Evolutionary conservation across 2,888 invertebrate species (phyloP), one percentile per base, ranked within the genome.

Genomic region (Dryocosmus kuriphilus): DNA sequence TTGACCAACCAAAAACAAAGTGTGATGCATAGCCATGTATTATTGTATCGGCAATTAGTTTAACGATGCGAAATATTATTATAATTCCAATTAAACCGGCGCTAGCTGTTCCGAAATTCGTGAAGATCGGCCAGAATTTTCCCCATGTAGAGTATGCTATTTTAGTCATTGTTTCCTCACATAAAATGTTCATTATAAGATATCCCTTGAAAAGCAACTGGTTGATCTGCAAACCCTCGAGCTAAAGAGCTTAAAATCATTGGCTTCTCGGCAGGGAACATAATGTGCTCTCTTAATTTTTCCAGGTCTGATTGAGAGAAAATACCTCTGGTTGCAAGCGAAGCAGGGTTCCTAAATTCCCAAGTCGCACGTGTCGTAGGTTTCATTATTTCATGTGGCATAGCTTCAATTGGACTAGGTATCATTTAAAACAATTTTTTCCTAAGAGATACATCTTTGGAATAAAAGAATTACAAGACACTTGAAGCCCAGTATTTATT

Each of bases 361-460:
- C 80, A 81, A 0, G 60, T 76, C 0, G 71, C 19, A 9, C 7
- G 27, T n/a, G n/a, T n/a, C n/a, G n/a, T n/a, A n/a, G n/a, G n/a
- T n/a, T n/a, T n/a, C n/a, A n/a, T n/a, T n/a, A 27, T 38, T 2
- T 22, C 27, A 27, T 76, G 80, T 22, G 74, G 0, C 14, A 24
- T 6, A 0, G 60, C 46, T 75, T n/a, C n/a, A 1, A 24, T 9
- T 0, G 60, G 77, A 3, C 0, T 30, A 2, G 80, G 77, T 0
- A 35, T 0, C 0, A 80, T 19, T 1, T 57, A 11, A 76, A 67
- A 84, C 85, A 86, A 71, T 51, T 22, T 0, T 76, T 74, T 7
- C 80, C 76, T 4, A 85, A 61, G 8, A 75, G 22, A 32, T 82
- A 86, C 55, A 83, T 0, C n/a, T 82, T 30, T 0, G 86, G 84